Evolutionary conservation across 1,140 invertebrate genomes (phyloP), one percentile per base, ranked within the genome.

Genomic region (Euschistus heros): DNA sequence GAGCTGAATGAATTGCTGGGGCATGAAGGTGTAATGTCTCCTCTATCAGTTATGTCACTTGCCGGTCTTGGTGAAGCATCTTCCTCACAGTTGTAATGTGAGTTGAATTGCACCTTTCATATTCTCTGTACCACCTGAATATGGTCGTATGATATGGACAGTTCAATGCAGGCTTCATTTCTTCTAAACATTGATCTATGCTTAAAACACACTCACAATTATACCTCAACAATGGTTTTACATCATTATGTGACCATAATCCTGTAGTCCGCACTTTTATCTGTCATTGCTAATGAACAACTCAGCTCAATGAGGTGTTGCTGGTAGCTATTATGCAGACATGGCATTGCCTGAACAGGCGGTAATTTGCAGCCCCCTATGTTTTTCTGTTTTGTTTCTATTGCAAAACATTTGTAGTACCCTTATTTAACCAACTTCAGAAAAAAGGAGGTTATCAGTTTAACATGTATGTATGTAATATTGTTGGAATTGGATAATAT

Each of bases 261-360:
- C 13, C 47, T 18, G 20, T 52, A 52, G n/a, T 52, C 13, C 47
- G n/a, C n/a, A 52, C 47, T 13, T 52, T 52, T 17, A 52, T 52
- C 8, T 52, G 47, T 52, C 47, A 52, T 18, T 52, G 47, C 47
- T 52, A 52, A 52, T 52, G 47, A 52, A 52, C 47, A 52, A 52
- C n/a, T 52, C 13, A 52, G 47, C 47, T 18, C 47, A 52, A 18
- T 17, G 47, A 52, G 7, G 47, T 18, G 47, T 18, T 52, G 47
- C 47, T 52, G 47, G 10, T 18, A 18, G 47, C 47, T 52, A n/a
- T n/a, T n/a, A n/a, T n/a, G n/a, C n/a, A n/a, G n/a, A n/a, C n/a
- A n/a, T n/a, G n/a, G n/a, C n/a, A n/a, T n/a, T n/a, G n/a, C n/a
- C n/a, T n/a, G n/a, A n/a, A n/a, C n/a, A n/a, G n/a, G n/a, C n/a